phyloP scores from a whole-genome alignment of 2,797 vertebrate genomes.

The Tragelaphus eurycerus region DNA sequence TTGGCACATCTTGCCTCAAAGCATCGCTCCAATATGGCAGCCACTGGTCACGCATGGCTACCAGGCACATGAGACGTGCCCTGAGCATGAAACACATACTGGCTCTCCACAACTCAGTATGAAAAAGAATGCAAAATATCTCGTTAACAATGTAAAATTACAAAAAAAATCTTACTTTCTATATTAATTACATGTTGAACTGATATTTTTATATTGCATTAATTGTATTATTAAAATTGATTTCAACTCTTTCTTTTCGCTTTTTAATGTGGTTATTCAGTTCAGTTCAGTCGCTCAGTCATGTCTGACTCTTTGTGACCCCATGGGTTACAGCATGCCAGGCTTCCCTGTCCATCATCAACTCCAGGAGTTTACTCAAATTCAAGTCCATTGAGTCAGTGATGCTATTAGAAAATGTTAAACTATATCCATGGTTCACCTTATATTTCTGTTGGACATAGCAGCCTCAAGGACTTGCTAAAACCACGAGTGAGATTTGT shows the following conservation, averaged over 20 bases:
- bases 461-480: not conserved
- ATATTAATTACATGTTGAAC: not conserved
- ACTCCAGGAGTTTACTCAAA: not conserved
- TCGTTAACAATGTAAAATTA: not conserved
- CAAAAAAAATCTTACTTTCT: not conserved
- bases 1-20: not conserved
- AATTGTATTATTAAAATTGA: not conserved
- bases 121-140: not conserved
- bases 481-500: not conserved
- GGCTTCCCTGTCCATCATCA: not conserved
- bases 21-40: not conserved
- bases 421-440: not conserved
- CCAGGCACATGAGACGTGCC: accelerated
- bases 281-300: not conserved
- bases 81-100: not conserved
- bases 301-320: not conserved
- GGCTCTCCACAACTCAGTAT: not conserved
- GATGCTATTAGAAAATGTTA: not conserved
- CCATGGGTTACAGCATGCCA: not conserved
- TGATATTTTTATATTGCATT: not conserved
- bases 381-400: not conserved
- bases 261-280: not conserved
- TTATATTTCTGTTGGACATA: not conserved
- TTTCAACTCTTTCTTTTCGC: not conserved
- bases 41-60: not conserved